Evolutionary conservation across 37 sponge, comb jelly and placozoan genomes (phyloP), one percentile per base, ranked within the genome.

Genomic region (Chondrosia reniformis): DNA sequence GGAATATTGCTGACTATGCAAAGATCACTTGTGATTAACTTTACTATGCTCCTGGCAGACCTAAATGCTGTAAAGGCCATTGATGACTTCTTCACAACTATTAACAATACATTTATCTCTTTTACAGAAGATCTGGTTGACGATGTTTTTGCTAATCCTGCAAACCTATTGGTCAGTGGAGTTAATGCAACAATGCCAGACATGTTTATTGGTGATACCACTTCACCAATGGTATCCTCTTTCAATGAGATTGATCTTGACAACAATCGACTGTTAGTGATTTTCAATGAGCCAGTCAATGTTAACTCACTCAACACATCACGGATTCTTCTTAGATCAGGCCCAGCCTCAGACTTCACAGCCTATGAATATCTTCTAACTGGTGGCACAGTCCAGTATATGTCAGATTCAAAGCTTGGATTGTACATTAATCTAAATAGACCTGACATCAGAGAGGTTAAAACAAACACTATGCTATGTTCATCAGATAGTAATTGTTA

Each of bases 201-300:
- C 12, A 40, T 57, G 45, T 91, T 91, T 42, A 37, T 46, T 21
- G 79, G 45, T 0, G 91, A 91, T 63, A 57, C 57, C 30, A 84
- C 78, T 10, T 52, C 80, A 42, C 87, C 87, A 36, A n/a, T n/a
- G 21, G 39, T 80, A 0, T 1, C 36, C 33, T 3, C 33, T 0
- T 87, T 91, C 44, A 30, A 52, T 39, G 56, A 76, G 0, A 62
- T 91, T 33, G 81, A 91, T 71, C 32, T 91, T 74, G 84, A 86
- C 39, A 38, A 76, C 31, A 80, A 91, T 38, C 63, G 24, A 13
- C 80, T 91, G 76, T 52, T 49, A 75, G 44, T 91, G 15, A 63
- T 62, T 69, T 91, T 91, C 74, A 81, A 86, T 61, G 91, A 91
- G 55, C 91, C 91, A 24, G 87, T 91, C 21, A 76, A 84, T 57